phyloP scores from a whole-genome alignment of 2,888 invertebrate genomes.

The Pseudoips prasinana region DNA sequence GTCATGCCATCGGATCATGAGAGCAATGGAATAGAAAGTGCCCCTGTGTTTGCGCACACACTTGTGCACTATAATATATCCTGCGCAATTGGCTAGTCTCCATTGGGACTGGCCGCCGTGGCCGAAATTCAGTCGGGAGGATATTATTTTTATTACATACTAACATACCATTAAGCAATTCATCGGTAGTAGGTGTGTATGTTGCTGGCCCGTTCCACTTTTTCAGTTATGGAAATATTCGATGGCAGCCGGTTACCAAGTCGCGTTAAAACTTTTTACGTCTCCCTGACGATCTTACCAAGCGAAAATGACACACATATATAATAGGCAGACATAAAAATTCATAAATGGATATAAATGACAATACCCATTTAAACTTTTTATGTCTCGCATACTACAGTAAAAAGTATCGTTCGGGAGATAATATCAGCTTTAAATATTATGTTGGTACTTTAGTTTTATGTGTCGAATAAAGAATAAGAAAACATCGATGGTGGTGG shows the following conservation, averaged over 20 bases:
- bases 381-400: slow-evolving; percentile 29
- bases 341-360: too few species aligned
- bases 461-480: slow-evolving; percentile 5
- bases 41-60: too few species aligned
- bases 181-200: slow-evolving; percentile 46
- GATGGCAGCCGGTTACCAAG: slow-evolving; percentile 47
- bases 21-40: too few species aligned
- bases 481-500: too few species aligned
- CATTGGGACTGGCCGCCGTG: too few species aligned
- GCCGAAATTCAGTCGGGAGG: slow-evolving; percentile 31
- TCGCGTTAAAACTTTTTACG: slow-evolving; percentile 49
- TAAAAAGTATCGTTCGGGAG: slow-evolving; percentile 40
- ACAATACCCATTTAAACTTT: slow-evolving; percentile 53
- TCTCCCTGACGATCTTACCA: slow-evolving; percentile 45
- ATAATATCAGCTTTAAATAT: slow-evolving; percentile 31
- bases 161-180: slow-evolving; percentile 49
- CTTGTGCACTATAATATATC: too few species aligned
- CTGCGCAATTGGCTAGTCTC: too few species aligned
- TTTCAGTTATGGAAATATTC: slow-evolving; percentile 53
- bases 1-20: too few species aligned
- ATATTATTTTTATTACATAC: slow-evolving; percentile 22
- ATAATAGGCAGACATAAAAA: too few species aligned
- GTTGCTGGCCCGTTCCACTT: slow-evolving; percentile 45
- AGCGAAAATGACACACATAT: slow-evolving; percentile 60
- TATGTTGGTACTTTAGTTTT: slow-evolving; percentile 7